Base-by-base conservation (phyloP, 2,797 vertebrate genomes). In the Spheniscus humboldti region DNA sequence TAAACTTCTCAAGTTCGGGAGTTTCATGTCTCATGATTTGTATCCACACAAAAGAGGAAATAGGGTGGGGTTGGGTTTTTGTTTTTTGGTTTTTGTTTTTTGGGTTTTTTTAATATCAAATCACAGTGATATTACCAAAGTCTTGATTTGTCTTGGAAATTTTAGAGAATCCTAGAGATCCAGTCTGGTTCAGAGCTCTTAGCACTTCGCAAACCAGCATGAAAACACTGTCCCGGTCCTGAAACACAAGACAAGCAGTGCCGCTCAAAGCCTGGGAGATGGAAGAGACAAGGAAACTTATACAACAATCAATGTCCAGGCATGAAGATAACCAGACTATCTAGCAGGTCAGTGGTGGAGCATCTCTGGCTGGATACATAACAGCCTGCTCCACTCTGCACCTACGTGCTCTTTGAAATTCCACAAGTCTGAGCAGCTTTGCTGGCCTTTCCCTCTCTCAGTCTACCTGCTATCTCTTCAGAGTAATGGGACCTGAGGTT, bases 231-330 rank as follows among this genome's bases (percentile, higher is more conserved):
- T 8, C 12, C 31, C 20, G 47, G 35, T 24, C 59, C 41, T 57
- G 28, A 52, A 81, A 30, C 25, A 5, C 63, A 85, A 63, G 77
- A 50, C 16, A 87, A 79, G 27, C 25, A 48, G 9, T 64, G 39
- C 25, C 15, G 7, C 22, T 74, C 24, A 79, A 64, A 85, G 15
- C 9, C 81, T 82, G 18, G 19, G 67, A 72, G n/a, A 15, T 66
- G 63, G 33, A 71, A 23, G 18, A 82, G 50, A 37, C 22, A 64
- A 68, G n/a, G 31, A 63, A 66, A 66, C 20, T 43, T 15, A 9
- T 2, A 67, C 9, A 19, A 71, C 6, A 4, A 4, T 11, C 0
- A 0, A 22, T 45, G 17, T 63, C 33, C 17, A 71, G 33, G 8
- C 9, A 23, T 52, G 53, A 56, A 59, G 18, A 52, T 25, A 62